Conservation (phyloP, 2,797 vertebrate species). For the Trachops cirrhosus region DNA sequence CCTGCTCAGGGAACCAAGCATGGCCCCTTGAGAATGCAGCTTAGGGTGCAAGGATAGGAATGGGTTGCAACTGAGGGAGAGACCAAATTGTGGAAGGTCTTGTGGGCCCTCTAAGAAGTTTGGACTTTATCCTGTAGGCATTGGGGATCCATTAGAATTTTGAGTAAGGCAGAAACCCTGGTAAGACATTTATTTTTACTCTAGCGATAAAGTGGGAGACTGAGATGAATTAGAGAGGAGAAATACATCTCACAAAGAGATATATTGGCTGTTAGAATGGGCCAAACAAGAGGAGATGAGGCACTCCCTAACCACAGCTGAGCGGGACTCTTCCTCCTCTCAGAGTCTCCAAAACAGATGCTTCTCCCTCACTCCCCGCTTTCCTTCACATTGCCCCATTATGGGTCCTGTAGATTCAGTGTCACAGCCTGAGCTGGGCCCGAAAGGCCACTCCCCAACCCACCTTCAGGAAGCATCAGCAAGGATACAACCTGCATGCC, state of each 20-base stretch:
- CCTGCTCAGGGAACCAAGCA: background rate
- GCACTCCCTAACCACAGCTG: background rate
- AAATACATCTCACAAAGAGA: background rate
- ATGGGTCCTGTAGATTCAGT: slow-evolving; percentile 83
- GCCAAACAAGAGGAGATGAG: background rate
- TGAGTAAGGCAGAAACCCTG: background rate
- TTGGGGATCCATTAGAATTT: background rate
- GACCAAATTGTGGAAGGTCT: background rate
- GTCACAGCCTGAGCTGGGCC: slow-evolving; percentile 86
- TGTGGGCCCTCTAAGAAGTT: background rate
- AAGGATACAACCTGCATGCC: slow-evolving; percentile 86
- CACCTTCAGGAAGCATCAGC: slow-evolving; percentile 86
- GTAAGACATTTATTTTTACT: background rate
- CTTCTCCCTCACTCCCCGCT: background rate
- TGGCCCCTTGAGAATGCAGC: background rate
- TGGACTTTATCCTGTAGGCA: background rate
- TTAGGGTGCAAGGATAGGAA: background rate
- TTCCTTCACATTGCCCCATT: background rate
- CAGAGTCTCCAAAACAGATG: background rate
- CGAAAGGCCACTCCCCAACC: slow-evolving; percentile 78
- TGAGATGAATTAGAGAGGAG: background rate
- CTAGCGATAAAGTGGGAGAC: background rate
- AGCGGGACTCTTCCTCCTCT: background rate
- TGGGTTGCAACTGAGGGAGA: background rate
- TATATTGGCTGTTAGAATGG: no score